Percentiles rank a stretch among this genome's conserved stretches.
Evolutionary conservation across 2,888 invertebrate species (phyloP).

Genomic region (Cabera pusaria): DNA sequence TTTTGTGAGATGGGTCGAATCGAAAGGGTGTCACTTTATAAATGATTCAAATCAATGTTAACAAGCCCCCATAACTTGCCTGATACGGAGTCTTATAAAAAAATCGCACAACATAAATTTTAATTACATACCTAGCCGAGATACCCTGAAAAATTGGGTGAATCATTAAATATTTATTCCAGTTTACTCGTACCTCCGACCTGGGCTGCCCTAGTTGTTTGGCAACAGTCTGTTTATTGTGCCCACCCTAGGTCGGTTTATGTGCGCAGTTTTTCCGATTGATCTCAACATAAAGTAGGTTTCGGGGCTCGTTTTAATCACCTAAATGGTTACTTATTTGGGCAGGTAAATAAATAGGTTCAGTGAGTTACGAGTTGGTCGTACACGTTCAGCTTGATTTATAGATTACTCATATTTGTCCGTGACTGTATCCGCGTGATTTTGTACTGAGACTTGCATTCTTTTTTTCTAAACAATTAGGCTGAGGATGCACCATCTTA

Average conservation of each 20-base stretch:
- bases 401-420: too few relatives aligned
- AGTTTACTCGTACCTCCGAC: slow-evolving; percentile 5
- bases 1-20: too few relatives aligned
- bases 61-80: not conserved
- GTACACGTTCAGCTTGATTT: slow-evolving; percentile 9
- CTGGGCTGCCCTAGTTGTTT: slow-evolving; percentile 26
- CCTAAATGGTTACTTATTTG: slow-evolving; percentile 17
- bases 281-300: slow-evolving; percentile 28
- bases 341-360: slow-evolving; percentile 20
- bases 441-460: too few relatives aligned
- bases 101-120: slow-evolving; percentile 9
- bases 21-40: not conserved
- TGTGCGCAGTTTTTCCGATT: slow-evolving; percentile 25
- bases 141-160: slow-evolving; percentile 8
- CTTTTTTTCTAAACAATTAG: too few relatives aligned
- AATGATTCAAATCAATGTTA: too few relatives aligned
- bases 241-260: slow-evolving; percentile 26
- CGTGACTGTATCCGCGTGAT: too few relatives aligned
- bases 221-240: slow-evolving; percentile 30
- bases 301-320: slow-evolving; percentile 23
- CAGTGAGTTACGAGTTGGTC: slow-evolving; percentile 19
- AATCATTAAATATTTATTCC: too few relatives aligned
- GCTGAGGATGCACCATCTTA: too few relatives aligned
- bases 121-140: slow-evolving; percentile 16
- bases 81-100: not conserved